Evolutionary conservation across 1,140 invertebrate genomes (phyloP).

Genomic region (Lepeophtheirus salmonis): DNA sequence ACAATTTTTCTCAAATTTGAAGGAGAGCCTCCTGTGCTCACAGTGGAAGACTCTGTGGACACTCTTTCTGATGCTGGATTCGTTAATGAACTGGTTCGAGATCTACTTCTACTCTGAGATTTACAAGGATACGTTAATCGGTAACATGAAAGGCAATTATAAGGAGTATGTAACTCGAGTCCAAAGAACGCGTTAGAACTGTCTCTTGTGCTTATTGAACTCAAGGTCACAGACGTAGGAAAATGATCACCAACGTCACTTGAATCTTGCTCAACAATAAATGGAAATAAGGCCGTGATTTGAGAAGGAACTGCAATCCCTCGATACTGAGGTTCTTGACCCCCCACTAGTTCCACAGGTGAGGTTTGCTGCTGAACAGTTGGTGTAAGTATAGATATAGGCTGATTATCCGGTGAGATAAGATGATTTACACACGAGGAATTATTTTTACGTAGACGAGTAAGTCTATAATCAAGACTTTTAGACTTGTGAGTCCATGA

Average conservation of each 20-base stretch:
- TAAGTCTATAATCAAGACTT: conserved; percentile 1
- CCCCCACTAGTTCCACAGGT: not conserved
- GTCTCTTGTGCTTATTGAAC: not conserved
- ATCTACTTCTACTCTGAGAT: not conserved
- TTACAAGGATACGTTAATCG: not conserved
- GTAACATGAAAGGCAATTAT: conserved; percentile 10
- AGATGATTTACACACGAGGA: not conserved
- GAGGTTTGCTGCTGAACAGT: not conserved
- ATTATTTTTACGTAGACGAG: not conserved
- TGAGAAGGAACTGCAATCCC: not conserved
- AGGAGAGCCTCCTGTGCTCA: not conserved
- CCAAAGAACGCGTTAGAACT: not conserved
- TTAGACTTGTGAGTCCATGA: conserved; percentile 2
- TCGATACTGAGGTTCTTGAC: not conserved
- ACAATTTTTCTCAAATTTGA: not conserved
- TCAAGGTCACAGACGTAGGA: not conserved
- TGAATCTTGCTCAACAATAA: not conserved
- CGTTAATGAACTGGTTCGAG: not conserved
- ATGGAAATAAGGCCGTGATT: not conserved
- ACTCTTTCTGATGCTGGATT: not conserved
- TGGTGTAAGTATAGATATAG: too few species aligned
- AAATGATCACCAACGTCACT: not conserved
- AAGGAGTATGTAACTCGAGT: not conserved
- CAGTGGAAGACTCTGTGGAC: not conserved
- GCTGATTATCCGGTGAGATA: not conserved